phyloP scores from a whole-genome alignment of 1,140 invertebrate species.

The Nomia melanderi region DNA sequence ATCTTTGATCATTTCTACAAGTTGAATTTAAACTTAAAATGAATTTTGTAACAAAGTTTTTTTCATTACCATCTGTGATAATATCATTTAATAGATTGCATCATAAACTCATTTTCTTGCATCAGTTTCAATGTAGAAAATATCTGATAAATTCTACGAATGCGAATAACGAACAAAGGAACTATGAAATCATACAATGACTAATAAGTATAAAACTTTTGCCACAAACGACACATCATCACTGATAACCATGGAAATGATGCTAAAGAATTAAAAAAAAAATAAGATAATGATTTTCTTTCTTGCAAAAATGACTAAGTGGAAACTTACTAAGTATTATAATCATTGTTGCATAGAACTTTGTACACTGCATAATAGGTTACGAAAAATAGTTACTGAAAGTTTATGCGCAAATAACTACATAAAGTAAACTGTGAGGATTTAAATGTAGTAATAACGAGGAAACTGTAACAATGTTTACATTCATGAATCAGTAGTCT shows the following conservation, averaged over 20 bases:
- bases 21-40: not conserved
- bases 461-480: not conserved
- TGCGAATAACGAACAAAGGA: not conserved
- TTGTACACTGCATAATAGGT: not conserved
- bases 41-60: not conserved
- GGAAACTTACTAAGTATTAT: not conserved
- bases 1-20: not conserved
- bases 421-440: not conserved
- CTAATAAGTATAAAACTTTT: conserved; percentile 10
- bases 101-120: not conserved
- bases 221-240: not conserved
- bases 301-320: not conserved
- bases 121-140: not conserved
- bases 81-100: conserved; percentile 18
- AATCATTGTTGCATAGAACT: not conserved
- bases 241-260: not conserved
- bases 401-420: not conserved
- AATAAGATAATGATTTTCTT: not conserved
- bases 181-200: conserved; percentile 5
- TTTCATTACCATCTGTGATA: not conserved
- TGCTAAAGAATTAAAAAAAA: not conserved
- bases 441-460: not conserved
- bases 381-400: not conserved
- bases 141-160: not conserved
- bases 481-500: not conserved